A percentile compares a stretch with the other conserved stretches of the same genome.
Evolutionary conservation across 64 coral and sea anemone genomes (phyloP).

Genomic region (Montipora sp.): DNA sequence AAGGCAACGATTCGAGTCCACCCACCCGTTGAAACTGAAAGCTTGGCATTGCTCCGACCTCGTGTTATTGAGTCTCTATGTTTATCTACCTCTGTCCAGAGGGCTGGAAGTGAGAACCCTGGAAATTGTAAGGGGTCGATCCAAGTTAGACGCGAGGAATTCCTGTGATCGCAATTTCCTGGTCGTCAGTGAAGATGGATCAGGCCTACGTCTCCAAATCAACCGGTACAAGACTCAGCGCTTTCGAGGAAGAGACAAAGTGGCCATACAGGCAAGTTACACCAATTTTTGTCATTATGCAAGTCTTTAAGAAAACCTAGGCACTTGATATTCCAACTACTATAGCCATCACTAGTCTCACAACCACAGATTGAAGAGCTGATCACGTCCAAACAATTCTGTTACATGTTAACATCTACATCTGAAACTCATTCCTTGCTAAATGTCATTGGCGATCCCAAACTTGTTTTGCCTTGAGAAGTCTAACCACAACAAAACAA

Average conservation of each 20-base stretch:
- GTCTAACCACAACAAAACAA: too few species aligned
- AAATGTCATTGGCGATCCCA: too few species aligned
- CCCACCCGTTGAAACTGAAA: not conserved
- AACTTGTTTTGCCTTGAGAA: too few species aligned
- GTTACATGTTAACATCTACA: too few species aligned
- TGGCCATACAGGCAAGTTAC: not conserved
- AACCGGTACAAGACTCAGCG: not conserved
- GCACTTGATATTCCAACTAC: too few species aligned
- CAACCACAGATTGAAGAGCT: too few species aligned
- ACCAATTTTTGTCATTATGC: too few species aligned
- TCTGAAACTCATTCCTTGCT: too few species aligned
- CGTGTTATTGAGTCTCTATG: not conserved
- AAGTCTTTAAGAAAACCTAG: too few species aligned
- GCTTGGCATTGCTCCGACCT: not conserved
- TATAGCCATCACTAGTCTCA: too few species aligned
- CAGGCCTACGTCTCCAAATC: not conserved
- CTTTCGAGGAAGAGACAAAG: not conserved
- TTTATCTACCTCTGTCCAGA: not conserved
- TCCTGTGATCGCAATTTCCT: not conserved
- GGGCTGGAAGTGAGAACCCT: not conserved
- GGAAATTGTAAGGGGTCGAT: not conserved
- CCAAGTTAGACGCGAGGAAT: too few species aligned
- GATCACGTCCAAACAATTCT: too few species aligned
- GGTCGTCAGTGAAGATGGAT: not conserved
- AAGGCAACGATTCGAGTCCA: not conserved